Conservation (phyloP, 2,888 invertebrate genomes). For the Conistra vaccinii region DNA sequence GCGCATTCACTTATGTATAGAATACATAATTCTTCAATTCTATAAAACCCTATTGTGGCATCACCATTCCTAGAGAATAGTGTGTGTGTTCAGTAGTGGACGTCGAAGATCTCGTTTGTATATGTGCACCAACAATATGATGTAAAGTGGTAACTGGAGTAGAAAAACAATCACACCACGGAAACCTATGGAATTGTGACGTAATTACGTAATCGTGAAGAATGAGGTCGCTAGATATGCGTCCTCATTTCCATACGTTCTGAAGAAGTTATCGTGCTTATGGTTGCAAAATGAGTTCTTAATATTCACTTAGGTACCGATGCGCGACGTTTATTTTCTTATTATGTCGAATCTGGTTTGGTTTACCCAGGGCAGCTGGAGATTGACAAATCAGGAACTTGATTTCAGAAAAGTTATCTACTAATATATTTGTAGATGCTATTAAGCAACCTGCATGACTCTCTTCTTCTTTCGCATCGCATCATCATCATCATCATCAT, state of each 20-base stretch:
- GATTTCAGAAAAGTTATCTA: not conserved
- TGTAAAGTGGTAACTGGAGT: constrained; percentile 63
- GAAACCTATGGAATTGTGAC: constrained; percentile 57
- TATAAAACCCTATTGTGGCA: not conserved
- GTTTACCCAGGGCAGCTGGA: not conserved
- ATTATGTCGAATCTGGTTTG: not conserved
- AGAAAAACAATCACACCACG: constrained; percentile 59
- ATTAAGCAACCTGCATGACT: not conserved
- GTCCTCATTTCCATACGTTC: constrained; percentile 56
- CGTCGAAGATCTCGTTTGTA: constrained; percentile 11
- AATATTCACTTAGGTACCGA: constrained; percentile 15
- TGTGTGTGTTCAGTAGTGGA: not conserved
- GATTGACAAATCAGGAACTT: too few relatives aligned
- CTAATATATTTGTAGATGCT: not conserved
- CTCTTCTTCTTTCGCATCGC: not conserved
- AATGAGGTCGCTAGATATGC: constrained; percentile 55
- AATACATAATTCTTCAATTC: not conserved
- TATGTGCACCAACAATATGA: constrained; percentile 37
- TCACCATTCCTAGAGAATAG: not conserved
- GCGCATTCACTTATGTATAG: not conserved
- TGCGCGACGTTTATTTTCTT: not conserved
- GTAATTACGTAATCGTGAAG: constrained; percentile 46
- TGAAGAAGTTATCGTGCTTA: constrained; percentile 45
- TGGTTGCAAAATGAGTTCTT: constrained; percentile 39
- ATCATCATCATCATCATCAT: too few relatives aligned